Base-by-base conservation (phyloP, 2,888 invertebrate genomes). In the Leucophenga montana region DNA sequence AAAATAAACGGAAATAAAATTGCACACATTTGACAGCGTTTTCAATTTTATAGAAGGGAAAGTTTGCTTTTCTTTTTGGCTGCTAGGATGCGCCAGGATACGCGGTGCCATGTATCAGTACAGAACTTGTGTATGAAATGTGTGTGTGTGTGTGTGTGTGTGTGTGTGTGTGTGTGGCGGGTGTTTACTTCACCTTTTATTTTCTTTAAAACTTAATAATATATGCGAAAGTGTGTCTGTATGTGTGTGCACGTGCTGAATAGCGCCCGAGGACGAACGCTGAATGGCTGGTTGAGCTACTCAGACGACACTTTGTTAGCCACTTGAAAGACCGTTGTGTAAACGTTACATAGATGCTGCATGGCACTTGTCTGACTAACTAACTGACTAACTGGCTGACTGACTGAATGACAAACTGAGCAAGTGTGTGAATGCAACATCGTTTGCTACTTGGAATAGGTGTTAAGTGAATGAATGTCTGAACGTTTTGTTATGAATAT, bases 401-500 rank as follows among this genome's bases (percentile, higher is more conserved):
- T 39, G 39, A 1, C 39, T 39, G 39, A 3, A 39, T 39, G 79
- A 73, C 71, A 62, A 61, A 39, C 61, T 61, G 11, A 39, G n/a
- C n/a, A n/a, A n/a, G 11, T 61, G 71, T 57, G 14, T 53, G 53
- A 48, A 48, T 16, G 48, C 27, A 48, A 3, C 8, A 8, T 11
- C 8, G 39, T 1, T 5, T 39, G 80, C 74, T 77, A 77, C 68
- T 79, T 61, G 16, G 31, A 22, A 65, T 13, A 5, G 54, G 64
- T 27, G 65, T 8, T 18, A 20, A 57, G 48, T 56, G 20, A 33
- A 62, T 48, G 59, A 57, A 20, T 33, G 53, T 48, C 44, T 39
- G 13, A 22, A 59, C 33, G 65, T 53, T n/a, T 50, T 18, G 61
- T 66, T 66, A 67, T 70, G 31, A 68, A 83, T 83, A 78, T 81